Evolutionary conservation across 2,888 invertebrate species (phyloP).

Genomic region (Terebella lapidaria): DNA sequence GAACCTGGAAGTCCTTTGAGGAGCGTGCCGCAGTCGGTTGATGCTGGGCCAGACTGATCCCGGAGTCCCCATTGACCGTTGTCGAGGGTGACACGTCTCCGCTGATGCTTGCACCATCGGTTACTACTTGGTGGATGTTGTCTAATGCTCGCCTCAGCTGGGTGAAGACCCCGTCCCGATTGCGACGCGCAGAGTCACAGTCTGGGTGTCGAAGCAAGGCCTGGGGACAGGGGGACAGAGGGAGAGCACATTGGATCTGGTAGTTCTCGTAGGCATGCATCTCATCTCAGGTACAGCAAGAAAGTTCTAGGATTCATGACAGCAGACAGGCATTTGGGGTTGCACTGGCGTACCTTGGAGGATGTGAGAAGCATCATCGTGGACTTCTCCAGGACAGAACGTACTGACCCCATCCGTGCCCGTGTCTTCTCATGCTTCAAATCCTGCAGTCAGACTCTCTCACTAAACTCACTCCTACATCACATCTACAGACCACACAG

Average conservation of each 20-base stretch:
- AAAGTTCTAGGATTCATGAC: too few species aligned
- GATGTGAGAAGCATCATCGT: slow-evolving; percentile 95
- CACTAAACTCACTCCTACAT: not conserved
- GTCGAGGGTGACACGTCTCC: slow-evolving; percentile 32
- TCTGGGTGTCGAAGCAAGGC: slow-evolving; percentile 92
- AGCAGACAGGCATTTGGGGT: not conserved
- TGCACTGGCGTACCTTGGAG: slow-evolving; percentile 68
- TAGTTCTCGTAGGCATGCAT: too few species aligned
- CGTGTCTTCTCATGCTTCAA: slow-evolving; percentile 79
- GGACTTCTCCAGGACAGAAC: slow-evolving; percentile 89
- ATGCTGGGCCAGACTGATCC: slow-evolving; percentile 52
- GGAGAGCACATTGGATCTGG: too few species aligned
- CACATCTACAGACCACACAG: not conserved
- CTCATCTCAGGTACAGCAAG: too few species aligned
- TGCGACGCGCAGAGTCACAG: slow-evolving; percentile 85
- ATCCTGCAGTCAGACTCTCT: slow-evolving; percentile 53
- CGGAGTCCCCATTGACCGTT: slow-evolving; percentile 43
- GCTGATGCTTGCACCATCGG: slow-evolving; percentile 71
- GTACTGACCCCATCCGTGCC: slow-evolving; percentile 93
- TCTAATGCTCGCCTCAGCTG: slow-evolving; percentile 97
- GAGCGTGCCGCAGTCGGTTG: slow-evolving; percentile 67
- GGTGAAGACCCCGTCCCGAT: slow-evolving; percentile 88
- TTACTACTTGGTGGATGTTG: slow-evolving; percentile 92
- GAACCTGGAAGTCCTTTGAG: slow-evolving; percentile 74
- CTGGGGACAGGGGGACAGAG: slow-evolving; percentile 53